Base-by-base conservation (phyloP, 2,797 vertebrate genomes). In the Gobio occitaniae region DNA sequence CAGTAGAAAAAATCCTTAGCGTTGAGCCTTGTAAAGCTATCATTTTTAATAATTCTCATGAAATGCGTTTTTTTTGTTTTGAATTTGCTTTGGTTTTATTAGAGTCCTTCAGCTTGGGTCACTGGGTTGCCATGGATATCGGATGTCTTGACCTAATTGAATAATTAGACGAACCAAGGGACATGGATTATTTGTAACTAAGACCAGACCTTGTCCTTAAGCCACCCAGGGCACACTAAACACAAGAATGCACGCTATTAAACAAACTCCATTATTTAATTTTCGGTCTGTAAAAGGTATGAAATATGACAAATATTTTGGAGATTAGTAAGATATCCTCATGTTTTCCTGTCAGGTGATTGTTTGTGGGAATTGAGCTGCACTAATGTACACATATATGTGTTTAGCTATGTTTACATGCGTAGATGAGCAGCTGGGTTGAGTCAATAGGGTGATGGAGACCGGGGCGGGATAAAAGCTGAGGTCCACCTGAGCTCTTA, bases 131-230 rank as follows among this genome's bases (percentile, higher is more conserved):
- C 1, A 44, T 36, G 6, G 80, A 44, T 50, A 86, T 83, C 48
- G 76, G 17, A 83, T 84, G 63, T 84, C 81, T 65, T 72, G 25
- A 78, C 69, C 81, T 86, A 86, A 89, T 86, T 80, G 32, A 56
- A 76, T 71, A 59, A 89, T 86, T 83, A 81, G 61, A 72, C 41
- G 48, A 76, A 77, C 77, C 54, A 74, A 80, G 41, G 71, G 65
- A 74, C 59, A 68, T 79, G 47, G 59, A 84, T 87, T 86, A 89
- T 44, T 63, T 84, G 82, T 84, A 84, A 78, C 76, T 59, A 78
- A 72, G 56, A 54, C 65, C 70, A 70, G 65, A 72, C 44, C 61
- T 77, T 70, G 75, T 79, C 74, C 82, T 80, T 41, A 79, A 66
- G 29, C 70, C 69, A 54, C 52, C 50, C 4, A 13, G 4, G 17